phyloP scores from a whole-genome alignment of 2,888 invertebrate genomes.

The Lamproptera curius region DNA sequence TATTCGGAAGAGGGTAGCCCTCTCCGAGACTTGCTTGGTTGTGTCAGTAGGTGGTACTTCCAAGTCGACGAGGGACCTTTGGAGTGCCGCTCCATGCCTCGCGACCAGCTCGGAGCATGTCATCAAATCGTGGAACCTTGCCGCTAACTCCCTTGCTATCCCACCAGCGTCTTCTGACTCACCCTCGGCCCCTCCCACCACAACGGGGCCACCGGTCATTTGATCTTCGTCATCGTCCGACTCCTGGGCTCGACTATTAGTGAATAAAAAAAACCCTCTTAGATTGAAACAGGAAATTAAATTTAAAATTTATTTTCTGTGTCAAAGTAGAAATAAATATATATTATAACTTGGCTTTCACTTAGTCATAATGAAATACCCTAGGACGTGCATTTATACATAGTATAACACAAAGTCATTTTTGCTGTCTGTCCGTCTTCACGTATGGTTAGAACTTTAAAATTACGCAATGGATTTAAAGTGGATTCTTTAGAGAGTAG shows the following conservation, averaged over 20 bases:
- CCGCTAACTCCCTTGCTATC: constrained; percentile 83
- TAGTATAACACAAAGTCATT: no score
- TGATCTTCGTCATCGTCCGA: constrained; percentile 87
- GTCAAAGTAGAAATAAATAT: no score
- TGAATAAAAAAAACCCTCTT: background rate
- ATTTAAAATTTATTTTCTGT: background rate
- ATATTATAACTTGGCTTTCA: no score
- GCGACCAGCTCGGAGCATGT: constrained; percentile 94
- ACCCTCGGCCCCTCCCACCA: constrained; percentile 70
- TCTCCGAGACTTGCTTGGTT: constrained; percentile 93
- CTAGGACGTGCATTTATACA: no score
- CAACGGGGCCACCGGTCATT: constrained; percentile 63
- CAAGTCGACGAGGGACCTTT: constrained; percentile 87
- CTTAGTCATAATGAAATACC: no score
- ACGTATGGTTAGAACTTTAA: no score
- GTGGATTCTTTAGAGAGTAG: no score
- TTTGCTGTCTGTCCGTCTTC: no score
- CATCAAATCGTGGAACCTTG: constrained; percentile 90
- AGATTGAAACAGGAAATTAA: no score
- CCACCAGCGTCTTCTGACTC: constrained; percentile 78
- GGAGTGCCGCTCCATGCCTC: constrained; percentile 91
- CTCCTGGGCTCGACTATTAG: constrained; percentile 80
- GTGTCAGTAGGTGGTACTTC: constrained; percentile 86
- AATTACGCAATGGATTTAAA: no score
- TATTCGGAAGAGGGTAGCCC: constrained; percentile 96